Conservation (phyloP, 2,113 vertebrate genomes). For the Ammodytes marinus region DNA sequence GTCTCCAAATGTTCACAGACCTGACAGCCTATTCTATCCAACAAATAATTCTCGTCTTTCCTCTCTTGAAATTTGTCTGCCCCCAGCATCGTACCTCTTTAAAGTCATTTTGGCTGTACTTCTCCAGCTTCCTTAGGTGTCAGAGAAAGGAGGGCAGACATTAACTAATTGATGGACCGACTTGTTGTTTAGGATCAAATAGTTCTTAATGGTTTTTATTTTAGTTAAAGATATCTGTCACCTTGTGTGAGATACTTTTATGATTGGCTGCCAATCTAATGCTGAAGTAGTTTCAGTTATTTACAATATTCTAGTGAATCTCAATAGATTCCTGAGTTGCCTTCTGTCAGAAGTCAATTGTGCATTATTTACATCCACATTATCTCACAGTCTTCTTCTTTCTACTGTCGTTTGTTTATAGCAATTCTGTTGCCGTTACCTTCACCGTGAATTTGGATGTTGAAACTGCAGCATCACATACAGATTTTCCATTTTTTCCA, state of each 20-base stretch:
- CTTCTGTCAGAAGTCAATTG: neutral
- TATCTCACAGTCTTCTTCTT: neutral
- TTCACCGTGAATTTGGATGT: neutral
- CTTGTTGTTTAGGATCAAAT: neutral
- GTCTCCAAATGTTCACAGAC: neutral
- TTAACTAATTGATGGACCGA: neutral
- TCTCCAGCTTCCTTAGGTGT: conserved; percentile 19
- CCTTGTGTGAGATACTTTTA: neutral
- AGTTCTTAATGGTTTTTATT: neutral
- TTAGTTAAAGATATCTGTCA: neutral
- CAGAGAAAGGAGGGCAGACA: conserved; percentile 23
- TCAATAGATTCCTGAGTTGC: neutral
- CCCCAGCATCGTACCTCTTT: conserved; percentile 24
- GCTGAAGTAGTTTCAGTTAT: neutral
- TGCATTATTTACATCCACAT: neutral
- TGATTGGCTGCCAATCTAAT: neutral
- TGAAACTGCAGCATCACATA: neutral
- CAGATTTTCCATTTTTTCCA: neutral
- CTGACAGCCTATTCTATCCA: neutral
- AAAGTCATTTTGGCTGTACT: conserved; percentile 43
- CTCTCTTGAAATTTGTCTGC: conserved; percentile 10
- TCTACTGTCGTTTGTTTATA: neutral
- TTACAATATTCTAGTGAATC: neutral
- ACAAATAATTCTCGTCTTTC: neutral
- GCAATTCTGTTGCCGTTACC: neutral